A percentile compares a stretch with the other conserved stretches of the same genome.
Conservation (phyloP, 1,140 invertebrate species). For the Procambarus virginalis region DNA sequence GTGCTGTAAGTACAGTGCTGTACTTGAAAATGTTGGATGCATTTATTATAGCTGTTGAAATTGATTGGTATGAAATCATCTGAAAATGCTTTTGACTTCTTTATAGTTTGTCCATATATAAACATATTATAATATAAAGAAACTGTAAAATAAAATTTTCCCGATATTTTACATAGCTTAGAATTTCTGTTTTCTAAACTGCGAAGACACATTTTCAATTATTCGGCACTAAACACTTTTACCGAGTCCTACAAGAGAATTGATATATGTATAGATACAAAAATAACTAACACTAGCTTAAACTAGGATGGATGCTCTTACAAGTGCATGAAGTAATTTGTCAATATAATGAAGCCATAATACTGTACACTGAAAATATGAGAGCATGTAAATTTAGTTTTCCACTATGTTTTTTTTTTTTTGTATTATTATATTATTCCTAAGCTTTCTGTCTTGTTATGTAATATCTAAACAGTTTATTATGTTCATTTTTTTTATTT, state of each 20-base stretch:
- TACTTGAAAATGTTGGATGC: not conserved
- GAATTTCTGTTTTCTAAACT: not conserved
- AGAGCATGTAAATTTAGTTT: conserved; percentile 20
- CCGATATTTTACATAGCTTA: too few relatives aligned
- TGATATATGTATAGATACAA: not conserved
- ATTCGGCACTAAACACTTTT: not conserved
- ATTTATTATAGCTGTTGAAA: not conserved
- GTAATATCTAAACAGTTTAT: conserved; percentile 11
- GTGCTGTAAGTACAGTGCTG: not conserved
- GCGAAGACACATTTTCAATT: conserved; percentile 7
- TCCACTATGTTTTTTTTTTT: not conserved
- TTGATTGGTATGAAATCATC: too few relatives aligned
- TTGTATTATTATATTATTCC: not conserved
- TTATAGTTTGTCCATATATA: too few relatives aligned
- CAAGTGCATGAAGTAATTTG: conserved; percentile 30
- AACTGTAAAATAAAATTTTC: too few relatives aligned
- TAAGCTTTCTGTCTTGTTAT: not conserved
- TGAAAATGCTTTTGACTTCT: too few relatives aligned
- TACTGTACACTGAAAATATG: not conserved
- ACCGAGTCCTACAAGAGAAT: not conserved
- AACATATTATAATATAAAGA: too few relatives aligned
- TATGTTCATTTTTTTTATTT: conserved; percentile 21
- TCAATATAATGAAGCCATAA: conserved; percentile 8
- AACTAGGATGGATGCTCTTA: conserved; percentile 17
- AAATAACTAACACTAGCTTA: not conserved